These are phyloP conservation scores for Campoplex capitator DNA, from an alignment of 2,888 invertebrate genomes.

Conservation along the genomic window DNA sequence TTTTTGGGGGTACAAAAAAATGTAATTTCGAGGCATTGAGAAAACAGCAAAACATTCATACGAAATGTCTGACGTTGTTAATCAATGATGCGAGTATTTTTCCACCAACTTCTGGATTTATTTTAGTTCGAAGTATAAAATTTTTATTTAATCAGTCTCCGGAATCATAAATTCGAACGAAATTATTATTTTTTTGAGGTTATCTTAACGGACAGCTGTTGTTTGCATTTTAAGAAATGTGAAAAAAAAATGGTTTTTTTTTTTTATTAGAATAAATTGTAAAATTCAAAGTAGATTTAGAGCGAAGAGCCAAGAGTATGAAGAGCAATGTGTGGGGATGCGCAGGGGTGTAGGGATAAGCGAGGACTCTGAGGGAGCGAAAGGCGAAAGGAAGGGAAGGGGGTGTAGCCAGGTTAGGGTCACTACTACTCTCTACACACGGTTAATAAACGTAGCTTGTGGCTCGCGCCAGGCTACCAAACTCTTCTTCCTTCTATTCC, in stretches of 20 bases:
- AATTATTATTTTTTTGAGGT: too few relatives aligned
- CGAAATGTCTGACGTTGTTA: neutral
- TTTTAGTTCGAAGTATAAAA: neutral
- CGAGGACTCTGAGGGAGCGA: slow-evolving; percentile 23
- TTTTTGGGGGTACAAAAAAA: neutral
- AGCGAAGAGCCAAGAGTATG: neutral
- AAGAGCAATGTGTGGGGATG: neutral
- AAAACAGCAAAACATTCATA: neutral
- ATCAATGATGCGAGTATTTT: neutral
- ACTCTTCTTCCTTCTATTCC: slow-evolving; percentile 56
- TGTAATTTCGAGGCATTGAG: neutral
- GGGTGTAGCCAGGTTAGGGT: slow-evolving; percentile 44
- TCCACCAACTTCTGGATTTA: neutral
- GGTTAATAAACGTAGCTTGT: slow-evolving; percentile 61
- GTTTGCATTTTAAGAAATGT: neutral
- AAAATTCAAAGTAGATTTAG: slow-evolving; percentile 8
- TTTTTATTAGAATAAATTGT: neutral
- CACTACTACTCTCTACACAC: slow-evolving; percentile 46
- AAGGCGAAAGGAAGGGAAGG: neutral
- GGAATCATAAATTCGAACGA: neutral
- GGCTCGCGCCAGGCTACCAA: slow-evolving; percentile 64
- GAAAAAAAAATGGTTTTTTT: neutral
- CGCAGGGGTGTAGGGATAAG: slow-evolving; percentile 20
- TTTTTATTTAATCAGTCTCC: neutral
- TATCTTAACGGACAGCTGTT: neutral